phyloP scores from a whole-genome alignment of 2,113 vertebrate species.

The Bubo scandiacus region DNA sequence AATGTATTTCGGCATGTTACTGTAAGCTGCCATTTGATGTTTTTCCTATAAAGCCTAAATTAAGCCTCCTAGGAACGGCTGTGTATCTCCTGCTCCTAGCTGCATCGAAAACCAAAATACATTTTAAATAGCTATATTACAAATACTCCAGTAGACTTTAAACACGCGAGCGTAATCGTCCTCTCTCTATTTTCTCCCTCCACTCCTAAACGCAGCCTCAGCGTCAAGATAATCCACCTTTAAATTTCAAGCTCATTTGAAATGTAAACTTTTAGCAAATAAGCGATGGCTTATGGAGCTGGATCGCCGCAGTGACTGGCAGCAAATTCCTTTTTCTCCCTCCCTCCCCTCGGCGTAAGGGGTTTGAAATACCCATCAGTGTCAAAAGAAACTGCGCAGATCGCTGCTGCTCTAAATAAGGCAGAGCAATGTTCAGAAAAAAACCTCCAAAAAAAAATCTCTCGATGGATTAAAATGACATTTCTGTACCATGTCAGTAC shows the following conservation, averaged over 20 bases:
- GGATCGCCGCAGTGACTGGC: constrained; percentile 47
- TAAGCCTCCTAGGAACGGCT: constrained; percentile 60
- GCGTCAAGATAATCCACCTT: background rate
- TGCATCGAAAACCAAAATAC: constrained; percentile 52
- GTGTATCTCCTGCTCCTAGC: constrained; percentile 32
- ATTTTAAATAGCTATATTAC: constrained; percentile 39
- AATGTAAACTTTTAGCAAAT: constrained; percentile 73
- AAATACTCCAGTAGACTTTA: background rate
- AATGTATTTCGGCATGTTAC: constrained; percentile 56
- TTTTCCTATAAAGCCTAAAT: constrained; percentile 72
- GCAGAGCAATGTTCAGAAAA: constrained; percentile 52
- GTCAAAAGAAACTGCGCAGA: constrained; percentile 71
- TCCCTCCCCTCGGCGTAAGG: constrained; percentile 14
- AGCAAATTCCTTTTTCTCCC: constrained; percentile 58
- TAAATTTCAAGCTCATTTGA: constrained; percentile 56
- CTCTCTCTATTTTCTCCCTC: background rate
- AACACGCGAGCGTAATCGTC: background rate
- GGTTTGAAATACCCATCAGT: constrained; percentile 73
- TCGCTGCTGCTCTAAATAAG: constrained; percentile 74
- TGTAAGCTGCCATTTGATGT: constrained; percentile 63
- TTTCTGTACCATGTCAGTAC: constrained; percentile 71
- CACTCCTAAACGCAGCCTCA: background rate
- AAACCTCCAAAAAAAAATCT: background rate
- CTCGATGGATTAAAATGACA: constrained; percentile 73
- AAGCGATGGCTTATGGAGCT: constrained; percentile 19